Base-by-base conservation (phyloP, 2,888 invertebrate species). In the Latheticus oryzae region DNA sequence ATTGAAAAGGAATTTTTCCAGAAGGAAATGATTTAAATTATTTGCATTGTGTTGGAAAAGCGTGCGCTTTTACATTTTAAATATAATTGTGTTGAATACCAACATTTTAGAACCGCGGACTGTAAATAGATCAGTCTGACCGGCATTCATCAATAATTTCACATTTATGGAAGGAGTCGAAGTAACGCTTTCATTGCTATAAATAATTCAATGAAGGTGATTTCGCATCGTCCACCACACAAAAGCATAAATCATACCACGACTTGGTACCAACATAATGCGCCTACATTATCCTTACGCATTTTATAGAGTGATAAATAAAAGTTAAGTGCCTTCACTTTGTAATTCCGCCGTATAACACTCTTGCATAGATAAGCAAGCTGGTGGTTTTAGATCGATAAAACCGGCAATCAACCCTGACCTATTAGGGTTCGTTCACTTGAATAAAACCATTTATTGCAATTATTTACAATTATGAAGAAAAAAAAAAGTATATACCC, bases 361-460 rank as follows among this genome's bases (percentile, higher is more conserved):
- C 11, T 24, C 26, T 42, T 24, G 24, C 24, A 35, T 26, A 42
- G 42, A 26, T 42, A 42, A 15, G 5, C 23, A 35, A 23, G 21
- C 24, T 47, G 23, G 47, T 23, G 47, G 47, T 17, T 15, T 47
- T 23, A 24, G 16, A 47, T 47, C 47, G 47, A 47, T 47, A 47
- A 45, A 17, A 45, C 30, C 16, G 19, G 45, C 12, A 30, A 47
- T 35, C 47, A 47, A 47, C 47, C 47, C 47, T 47, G 47, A 47
- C 47, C 47, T 47, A 47, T 47, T 35, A 32, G 32, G 35, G 47
- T 23, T 47, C 47, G 47, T 47, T 47, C 47, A 47, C 33, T 13
- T 13, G n/a, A 13, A 13, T n/a, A n/a, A n/a, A 3, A 19, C 5
- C 19, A 32, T 32, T 16, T 17, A 9, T 26, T 8, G 9, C n/a